Percentiles rank a stretch among this genome's conserved stretches.
Evolutionary conservation across 2,797 vertebrate species (phyloP).

Genomic region (Anas bernieri): DNA sequence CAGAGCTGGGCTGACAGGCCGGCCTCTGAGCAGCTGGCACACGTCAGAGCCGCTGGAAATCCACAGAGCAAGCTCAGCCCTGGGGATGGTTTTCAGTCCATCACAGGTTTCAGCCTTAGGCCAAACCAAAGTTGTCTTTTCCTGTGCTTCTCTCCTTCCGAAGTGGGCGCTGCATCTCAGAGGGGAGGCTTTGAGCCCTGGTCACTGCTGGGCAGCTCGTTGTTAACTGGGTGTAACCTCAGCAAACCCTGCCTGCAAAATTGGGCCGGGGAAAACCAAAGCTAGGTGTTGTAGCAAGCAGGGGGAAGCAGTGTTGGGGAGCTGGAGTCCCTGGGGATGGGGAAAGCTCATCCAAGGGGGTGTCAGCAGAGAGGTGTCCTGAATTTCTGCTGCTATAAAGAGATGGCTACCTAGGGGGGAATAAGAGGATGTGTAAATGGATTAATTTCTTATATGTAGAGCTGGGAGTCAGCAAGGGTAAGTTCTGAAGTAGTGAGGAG

Average conservation of each 20-base stretch:
- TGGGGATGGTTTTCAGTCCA: not conserved
- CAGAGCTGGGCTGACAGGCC: not conserved
- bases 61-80: not conserved
- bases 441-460: not conserved
- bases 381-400: not conserved
- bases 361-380: not conserved
- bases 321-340: not conserved
- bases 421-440: not conserved
- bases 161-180: not conserved
- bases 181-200: not conserved
- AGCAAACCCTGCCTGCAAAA: not conserved
- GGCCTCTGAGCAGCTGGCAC: not conserved
- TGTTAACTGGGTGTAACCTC: not conserved
- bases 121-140: not conserved
- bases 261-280: not conserved
- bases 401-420: not conserved
- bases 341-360: not conserved
- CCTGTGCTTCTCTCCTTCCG: not conserved
- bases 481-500: not conserved
- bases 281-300: not conserved
- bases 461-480: not conserved
- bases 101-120: not conserved
- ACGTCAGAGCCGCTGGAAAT: not conserved
- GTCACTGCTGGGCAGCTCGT: not conserved
- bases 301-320: rapidly evolving